Evolutionary conservation across 1,140 invertebrate genomes (phyloP), one percentile per base, ranked within the genome.

Genomic region (Batillaria attramentaria): DNA sequence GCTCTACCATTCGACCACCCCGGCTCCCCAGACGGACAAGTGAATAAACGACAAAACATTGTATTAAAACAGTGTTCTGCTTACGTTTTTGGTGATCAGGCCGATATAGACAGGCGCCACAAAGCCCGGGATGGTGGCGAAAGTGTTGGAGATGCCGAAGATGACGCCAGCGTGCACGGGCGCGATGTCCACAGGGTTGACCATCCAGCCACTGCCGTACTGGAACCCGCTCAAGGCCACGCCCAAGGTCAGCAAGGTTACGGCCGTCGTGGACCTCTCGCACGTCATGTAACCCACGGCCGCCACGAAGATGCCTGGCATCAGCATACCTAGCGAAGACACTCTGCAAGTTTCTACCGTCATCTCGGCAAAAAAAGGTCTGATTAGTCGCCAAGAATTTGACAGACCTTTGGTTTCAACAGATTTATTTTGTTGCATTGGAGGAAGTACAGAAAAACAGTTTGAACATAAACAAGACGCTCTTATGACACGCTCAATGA

Each of bases 131-230:
- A 87, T 66, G 0, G 89, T 84, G 31, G 86, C 89, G 13, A 89
- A 72, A 13, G 86, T 86, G 79, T 90, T 90, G 20, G 87, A 85
- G 3, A 90, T 81, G 31, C 89, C 89, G 46, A 90, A 87, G 28
- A 90, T 79, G n/a, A 89, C 86, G 24, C 83, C 82, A 20, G 84
- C 89, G 72, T 89, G 89, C 81, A 94, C 93, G 18, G 95, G 95
- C 3, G 96, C 96, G 79, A 97, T 94, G 88, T 97, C 96, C 85
- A 97, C 89, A 86, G 96, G 95, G 91, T 97, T 96, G 16, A 96
- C 95, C 85, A 95, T 95, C 88, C 83, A 96, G 65, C 95, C 96
- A 16, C 96, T 43, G 95, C 95, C 42, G 96, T 82, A 83, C 35
- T 82, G 79, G 69, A 81, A 83, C n/a, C 96, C 96, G 84, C 95